phyloP scores from a whole-genome alignment of 1,140 invertebrate species.

The Fragariocoptes setiger region DNA sequence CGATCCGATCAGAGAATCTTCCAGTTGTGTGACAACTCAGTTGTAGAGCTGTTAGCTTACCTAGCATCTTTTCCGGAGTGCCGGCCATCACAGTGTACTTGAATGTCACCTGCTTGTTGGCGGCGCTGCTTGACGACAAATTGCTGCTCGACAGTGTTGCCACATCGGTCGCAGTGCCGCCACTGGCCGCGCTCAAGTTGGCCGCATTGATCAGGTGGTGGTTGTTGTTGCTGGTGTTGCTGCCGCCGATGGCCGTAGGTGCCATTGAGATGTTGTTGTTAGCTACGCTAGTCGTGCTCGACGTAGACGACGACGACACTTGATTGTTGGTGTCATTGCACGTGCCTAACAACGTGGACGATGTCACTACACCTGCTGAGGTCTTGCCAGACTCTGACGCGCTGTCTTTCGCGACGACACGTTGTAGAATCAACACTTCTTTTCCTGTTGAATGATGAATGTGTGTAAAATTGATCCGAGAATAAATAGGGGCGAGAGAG shows the following conservation, averaged over 20 bases:
- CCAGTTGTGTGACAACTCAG: no score
- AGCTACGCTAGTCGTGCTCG: no score
- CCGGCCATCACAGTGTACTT: slow-evolving; percentile 61
- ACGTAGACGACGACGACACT: neutral
- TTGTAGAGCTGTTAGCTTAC: no score
- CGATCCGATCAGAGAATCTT: no score
- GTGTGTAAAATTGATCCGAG: no score
- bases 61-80: slow-evolving; percentile 47
- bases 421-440: slow-evolving; percentile 26
- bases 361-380: no score
- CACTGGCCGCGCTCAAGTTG: neutral
- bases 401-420: slow-evolving; percentile 7
- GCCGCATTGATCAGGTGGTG: neutral
- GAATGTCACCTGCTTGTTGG: slow-evolving; percentile 12
- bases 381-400: no score
- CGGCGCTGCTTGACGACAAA: neutral
- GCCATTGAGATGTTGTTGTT: neutral
- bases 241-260: neutral
- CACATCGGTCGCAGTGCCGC: neutral
- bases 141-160: neutral
- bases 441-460: slow-evolving; percentile 16
- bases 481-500: no score
- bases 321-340: neutral
- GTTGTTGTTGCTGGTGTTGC: neutral
- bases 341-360: slow-evolving; percentile 1